Conservation (phyloP, 2,113 vertebrate species). For the Rhadina sibilatrix region DNA sequence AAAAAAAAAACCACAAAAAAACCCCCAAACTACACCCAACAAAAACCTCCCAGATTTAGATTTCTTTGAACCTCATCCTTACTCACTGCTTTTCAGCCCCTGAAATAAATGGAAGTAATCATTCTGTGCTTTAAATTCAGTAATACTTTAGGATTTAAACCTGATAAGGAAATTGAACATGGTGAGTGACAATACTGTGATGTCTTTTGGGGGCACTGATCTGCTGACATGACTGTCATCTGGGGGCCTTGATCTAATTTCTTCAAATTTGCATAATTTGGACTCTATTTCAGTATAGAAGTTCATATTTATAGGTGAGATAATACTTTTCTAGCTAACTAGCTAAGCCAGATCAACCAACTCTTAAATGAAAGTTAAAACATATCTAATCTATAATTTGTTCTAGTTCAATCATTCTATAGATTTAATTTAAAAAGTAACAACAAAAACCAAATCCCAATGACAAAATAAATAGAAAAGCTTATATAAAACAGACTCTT, state of each 20-base stretch:
- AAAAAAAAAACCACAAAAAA: background rate
- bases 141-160: background rate
- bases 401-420: background rate
- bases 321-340: background rate
- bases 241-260: background rate
- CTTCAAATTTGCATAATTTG: background rate
- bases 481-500: background rate
- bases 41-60: background rate
- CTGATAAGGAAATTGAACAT: background rate
- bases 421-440: background rate
- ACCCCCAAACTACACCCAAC: background rate
- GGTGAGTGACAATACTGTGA: background rate
- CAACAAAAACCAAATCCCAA: background rate
- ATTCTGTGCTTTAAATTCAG: background rate
- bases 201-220: background rate
- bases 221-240: background rate
- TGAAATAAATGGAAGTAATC: conserved; percentile 7
- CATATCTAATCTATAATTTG: background rate
- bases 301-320: background rate
- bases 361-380: background rate
- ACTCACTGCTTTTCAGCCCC: conserved; percentile 40
- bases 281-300: background rate
- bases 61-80: conserved; percentile 43
- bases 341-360: background rate
- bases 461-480: background rate